Evolutionary conservation across 2,888 invertebrate species (phyloP), one percentile per base, ranked within the genome.

Genomic region (Lordiphosa fenestrarum): DNA sequence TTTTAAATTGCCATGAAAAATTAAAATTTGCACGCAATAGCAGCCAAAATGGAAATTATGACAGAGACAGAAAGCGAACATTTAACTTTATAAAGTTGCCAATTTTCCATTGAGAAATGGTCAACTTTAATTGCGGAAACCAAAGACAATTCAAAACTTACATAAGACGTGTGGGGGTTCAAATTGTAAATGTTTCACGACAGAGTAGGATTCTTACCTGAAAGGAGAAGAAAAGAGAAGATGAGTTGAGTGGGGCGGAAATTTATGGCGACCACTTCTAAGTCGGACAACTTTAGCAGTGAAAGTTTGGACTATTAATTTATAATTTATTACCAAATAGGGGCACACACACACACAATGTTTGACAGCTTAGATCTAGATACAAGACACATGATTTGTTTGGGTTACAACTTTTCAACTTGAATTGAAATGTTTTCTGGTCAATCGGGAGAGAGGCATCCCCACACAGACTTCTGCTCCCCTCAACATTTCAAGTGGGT

Each of bases 1-100:
- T 52, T 47, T 41, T 30, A 60, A 61, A 65, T 51, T 58, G 59
- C 48, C 49, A 61, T 71, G 81, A 85, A 74, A 82, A 82, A 82
- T 82, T 81, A 64, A 82, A 84, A 71, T 64, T 67, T 81, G 84
- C 82, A 82, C 82, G 82, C 82, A 85, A 82, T 67, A 71, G 61
- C 57, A 65, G 53, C 58, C 53, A n/a, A 33, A 70, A 59, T 35
- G 15, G 49, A 51, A 57, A 47, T 71, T 78, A 78, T 82, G 65
- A 76, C 15, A 53, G 30, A 46, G 53, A 44, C 21, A 38, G 40
- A 19, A 50, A 30, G 50, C 50, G 30, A 50, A 50, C 66, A 56
- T 65, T 76, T 44, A 44, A 33, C 33, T 33, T 44, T 10, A 30
- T 6, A 44, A 44, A 33, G 70, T 66, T 73, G 73, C 66, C 73